A percentile compares a stretch with the other conserved stretches of the same genome.
Evolutionary conservation across 2,888 invertebrate genomes (phyloP).

Genomic region (Cantharis nigra): DNA sequence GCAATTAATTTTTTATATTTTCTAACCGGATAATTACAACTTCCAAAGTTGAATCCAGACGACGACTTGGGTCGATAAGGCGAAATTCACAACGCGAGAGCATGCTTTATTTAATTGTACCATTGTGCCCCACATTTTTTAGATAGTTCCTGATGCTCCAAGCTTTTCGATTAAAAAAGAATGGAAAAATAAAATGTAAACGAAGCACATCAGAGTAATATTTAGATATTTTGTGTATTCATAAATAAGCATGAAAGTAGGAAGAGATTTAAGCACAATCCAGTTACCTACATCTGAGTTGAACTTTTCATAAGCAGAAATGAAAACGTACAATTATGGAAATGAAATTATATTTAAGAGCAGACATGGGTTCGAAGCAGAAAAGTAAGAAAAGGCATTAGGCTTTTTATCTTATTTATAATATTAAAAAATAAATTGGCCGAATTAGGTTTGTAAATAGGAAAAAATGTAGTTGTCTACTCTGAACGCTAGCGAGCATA

Average conservation of each 20-base stretch:
- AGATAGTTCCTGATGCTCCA: too few species aligned
- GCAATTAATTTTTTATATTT: neutral
- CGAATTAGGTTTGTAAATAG: neutral
- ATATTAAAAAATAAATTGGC: neutral
- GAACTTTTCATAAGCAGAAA: neutral
- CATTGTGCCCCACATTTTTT: too few species aligned
- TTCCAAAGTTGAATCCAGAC: neutral
- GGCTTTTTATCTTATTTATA: neutral
- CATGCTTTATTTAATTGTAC: neutral
- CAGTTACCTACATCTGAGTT: neutral
- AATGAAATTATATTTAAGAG: neutral
- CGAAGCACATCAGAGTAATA: neutral
- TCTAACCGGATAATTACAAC: neutral
- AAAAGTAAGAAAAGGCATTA: neutral
- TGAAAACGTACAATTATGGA: neutral
- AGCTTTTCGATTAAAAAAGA: too few species aligned
- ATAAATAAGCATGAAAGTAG: neutral
- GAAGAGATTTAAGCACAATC: neutral
- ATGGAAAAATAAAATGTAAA: neutral
- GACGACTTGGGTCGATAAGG: neutral
- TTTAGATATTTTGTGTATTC: neutral
- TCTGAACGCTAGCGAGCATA: slow-evolving; percentile 15
- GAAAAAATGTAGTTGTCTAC: neutral
- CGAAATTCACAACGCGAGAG: neutral
- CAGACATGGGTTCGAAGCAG: neutral